These are phyloP conservation scores for Diadema setosum DNA, from an alignment of 35 echinoderm and acorn worm species.

Conservation along the genomic window DNA sequence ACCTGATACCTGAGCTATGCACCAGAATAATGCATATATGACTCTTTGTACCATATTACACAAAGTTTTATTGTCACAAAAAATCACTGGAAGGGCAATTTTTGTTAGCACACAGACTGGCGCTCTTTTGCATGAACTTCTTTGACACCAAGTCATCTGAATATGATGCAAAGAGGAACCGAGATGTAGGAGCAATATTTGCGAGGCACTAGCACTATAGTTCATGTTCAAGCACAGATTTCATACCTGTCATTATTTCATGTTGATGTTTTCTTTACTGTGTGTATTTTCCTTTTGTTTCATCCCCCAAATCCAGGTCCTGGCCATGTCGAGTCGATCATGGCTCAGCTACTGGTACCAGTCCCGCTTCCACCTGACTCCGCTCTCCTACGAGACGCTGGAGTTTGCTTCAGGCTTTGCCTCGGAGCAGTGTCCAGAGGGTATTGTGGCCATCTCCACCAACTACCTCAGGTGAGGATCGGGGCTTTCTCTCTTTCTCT, in stretches of 20 bases:
- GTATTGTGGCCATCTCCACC: conserved; percentile 97
- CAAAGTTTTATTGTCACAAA: not conserved
- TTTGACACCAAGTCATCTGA: too few relatives aligned
- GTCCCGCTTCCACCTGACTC: conserved; percentile 96
- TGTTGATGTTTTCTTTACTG: too few relatives aligned
- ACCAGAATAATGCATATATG: not conserved
- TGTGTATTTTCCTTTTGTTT: too few relatives aligned
- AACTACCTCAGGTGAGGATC: conserved; percentile 94
- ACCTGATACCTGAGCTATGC: not conserved
- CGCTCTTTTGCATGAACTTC: too few relatives aligned
- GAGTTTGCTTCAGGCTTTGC: conserved; percentile 97
- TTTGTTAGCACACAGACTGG: too few relatives aligned
- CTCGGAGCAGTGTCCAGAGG: conserved; percentile 96
- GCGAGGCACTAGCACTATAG: too few relatives aligned
- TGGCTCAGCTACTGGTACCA: conserved; percentile 99
- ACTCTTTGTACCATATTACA: not conserved
- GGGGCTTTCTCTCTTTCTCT: too few relatives aligned
- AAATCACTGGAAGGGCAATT: too few relatives aligned
- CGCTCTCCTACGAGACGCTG: conserved; percentile 85
- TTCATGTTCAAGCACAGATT: too few relatives aligned
- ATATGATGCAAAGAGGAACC: too few relatives aligned
- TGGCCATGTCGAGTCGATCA: conserved; percentile 97
- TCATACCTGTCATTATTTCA: too few relatives aligned
- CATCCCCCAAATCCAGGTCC: conserved; percentile 63
- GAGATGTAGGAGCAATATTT: too few relatives aligned